Conservation (phyloP, 2,888 invertebrate species). For the Cosmopolites sordidus region DNA sequence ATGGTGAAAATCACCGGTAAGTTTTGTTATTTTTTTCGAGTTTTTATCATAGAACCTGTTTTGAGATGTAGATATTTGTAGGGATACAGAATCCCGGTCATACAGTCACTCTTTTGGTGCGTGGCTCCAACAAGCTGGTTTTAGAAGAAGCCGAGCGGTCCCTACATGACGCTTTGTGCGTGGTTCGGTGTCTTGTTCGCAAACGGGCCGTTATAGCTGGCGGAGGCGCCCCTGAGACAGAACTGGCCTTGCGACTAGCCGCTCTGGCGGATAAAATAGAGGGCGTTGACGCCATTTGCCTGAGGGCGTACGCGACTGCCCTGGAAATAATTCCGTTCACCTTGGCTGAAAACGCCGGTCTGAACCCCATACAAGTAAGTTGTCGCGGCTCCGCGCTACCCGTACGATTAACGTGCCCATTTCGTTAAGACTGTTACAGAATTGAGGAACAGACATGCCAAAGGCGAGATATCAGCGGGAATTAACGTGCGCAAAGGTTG, state of each 20-base stretch:
- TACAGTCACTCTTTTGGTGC: conserved; percentile 88
- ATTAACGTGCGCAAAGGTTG: conserved; percentile 96
- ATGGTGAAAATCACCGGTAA: conserved; percentile 68
- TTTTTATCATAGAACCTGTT: no score
- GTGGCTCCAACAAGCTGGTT: conserved; percentile 81
- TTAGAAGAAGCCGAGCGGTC: conserved; percentile 78
- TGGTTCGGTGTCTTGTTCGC: conserved; percentile 93
- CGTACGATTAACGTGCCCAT: neutral
- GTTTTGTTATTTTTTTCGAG: conserved; percentile 1
- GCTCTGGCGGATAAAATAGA: conserved; percentile 76
- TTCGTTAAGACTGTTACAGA: conserved; percentile 79
- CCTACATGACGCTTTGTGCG: conserved; percentile 80
- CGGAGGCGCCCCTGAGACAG: conserved; percentile 97
- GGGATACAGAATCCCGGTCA: conserved; percentile 76
- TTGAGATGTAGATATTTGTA: neutral
- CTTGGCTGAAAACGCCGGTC: conserved; percentile 78
- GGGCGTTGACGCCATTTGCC: conserved; percentile 93
- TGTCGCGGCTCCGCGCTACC: no score
- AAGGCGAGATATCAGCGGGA: conserved; percentile 80
- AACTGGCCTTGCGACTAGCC: conserved; percentile 80
- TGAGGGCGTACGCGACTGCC: conserved; percentile 92
- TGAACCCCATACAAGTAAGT: conserved; percentile 47
- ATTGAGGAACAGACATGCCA: conserved; percentile 87
- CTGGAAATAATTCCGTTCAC: conserved; percentile 91
- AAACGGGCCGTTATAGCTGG: conserved; percentile 89